phyloP scores from a whole-genome alignment of 2,113 vertebrate species.

The Pardalotus punctatus region DNA sequence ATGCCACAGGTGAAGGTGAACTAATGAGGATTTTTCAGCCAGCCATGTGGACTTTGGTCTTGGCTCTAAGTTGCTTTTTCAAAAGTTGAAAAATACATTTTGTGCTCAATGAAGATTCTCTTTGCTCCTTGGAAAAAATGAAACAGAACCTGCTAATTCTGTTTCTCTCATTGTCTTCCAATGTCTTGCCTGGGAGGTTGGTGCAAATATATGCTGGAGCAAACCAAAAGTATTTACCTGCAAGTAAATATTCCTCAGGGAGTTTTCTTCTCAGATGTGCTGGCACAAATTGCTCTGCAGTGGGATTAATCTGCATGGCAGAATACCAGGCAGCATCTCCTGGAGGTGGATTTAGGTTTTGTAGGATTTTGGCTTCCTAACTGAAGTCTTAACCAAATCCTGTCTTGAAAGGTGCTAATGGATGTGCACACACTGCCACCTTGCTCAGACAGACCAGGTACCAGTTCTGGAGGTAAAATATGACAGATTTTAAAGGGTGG shows the following conservation, averaged over 20 bases:
- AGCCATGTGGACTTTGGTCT: background rate
- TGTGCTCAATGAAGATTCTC: background rate
- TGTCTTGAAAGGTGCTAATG: background rate
- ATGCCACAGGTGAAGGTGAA: background rate
- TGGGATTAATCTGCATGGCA: background rate
- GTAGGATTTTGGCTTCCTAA: background rate
- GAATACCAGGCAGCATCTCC: background rate
- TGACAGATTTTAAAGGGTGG: background rate
- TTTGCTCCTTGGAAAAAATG: background rate
- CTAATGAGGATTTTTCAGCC: slow-evolving; percentile 1
- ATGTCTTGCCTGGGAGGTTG: background rate
- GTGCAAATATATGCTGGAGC: background rate
- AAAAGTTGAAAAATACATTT: background rate
- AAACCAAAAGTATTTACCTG: background rate
- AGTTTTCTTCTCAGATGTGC: background rate
- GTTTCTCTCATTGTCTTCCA: background rate
- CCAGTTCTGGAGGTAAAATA: background rate
- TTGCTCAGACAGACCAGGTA: background rate
- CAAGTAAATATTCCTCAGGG: background rate
- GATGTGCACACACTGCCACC: background rate
- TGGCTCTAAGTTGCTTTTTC: background rate
- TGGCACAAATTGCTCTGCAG: background rate
- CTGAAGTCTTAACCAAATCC: background rate
- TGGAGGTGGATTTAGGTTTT: background rate
- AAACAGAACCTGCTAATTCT: background rate